A percentile compares a stretch with the other conserved stretches of the same genome.
Conservation (phyloP, 2,797 vertebrate species). For the Linurgus olivaceus region DNA sequence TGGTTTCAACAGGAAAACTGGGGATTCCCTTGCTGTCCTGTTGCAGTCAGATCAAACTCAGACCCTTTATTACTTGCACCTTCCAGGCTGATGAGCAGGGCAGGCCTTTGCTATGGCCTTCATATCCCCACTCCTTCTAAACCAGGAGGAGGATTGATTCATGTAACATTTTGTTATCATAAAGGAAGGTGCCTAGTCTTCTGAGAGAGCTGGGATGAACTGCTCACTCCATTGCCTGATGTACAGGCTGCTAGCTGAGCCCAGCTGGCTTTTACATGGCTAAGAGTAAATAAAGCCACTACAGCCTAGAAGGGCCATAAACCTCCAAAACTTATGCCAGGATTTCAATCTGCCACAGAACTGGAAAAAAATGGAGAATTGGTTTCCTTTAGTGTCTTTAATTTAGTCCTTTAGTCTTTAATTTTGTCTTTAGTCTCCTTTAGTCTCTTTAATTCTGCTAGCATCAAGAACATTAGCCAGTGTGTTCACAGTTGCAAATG, state of each 20-base stretch:
- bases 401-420: neutral
- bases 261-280: neutral
- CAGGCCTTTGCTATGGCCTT: neutral
- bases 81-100: neutral
- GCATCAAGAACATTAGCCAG: neutral
- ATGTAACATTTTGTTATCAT: neutral
- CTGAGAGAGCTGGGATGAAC: neutral
- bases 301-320: neutral
- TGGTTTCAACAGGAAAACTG: neutral
- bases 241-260: neutral
- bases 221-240: fast-evolving
- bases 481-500: neutral
- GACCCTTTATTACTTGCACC: neutral
- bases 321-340: neutral
- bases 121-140: neutral
- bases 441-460: neutral
- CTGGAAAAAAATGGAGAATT: neutral
- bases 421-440: neutral
- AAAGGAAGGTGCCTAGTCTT: neutral
- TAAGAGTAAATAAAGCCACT: neutral
- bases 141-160: neutral
- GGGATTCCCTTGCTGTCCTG: neutral
- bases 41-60: neutral
- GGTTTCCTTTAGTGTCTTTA: neutral
- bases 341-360: neutral